Conservation (phyloP, 2,113 vertebrate species). For the Planiliza haematocheilus region DNA sequence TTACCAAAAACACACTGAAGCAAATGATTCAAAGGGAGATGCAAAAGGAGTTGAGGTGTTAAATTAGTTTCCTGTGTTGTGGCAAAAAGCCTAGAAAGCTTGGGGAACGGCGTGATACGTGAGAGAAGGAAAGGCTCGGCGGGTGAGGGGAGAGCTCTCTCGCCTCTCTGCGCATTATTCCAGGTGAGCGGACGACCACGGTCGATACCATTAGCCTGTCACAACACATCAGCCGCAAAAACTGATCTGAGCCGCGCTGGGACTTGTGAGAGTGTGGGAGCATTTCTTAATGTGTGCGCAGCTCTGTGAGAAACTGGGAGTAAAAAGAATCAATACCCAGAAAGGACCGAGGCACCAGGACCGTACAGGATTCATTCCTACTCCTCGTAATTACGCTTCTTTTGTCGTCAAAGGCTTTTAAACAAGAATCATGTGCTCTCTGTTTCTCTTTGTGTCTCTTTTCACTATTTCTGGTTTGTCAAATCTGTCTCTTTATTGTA, state of each 20-base stretch:
- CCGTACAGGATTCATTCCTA: too few species aligned
- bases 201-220: conserved; percentile 63
- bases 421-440: too few species aligned
- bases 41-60: not conserved
- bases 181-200: conserved; percentile 19
- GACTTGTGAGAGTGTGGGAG: not conserved
- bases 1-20: not conserved
- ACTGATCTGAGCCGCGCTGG: conserved; percentile 15
- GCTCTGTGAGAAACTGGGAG: not conserved
- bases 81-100: not conserved
- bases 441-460: too few species aligned
- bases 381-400: too few species aligned
- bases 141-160: not conserved
- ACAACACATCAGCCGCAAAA: conserved; percentile 38
- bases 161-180: conserved; percentile 42
- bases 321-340: conserved; percentile 16
- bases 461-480: too few species aligned
- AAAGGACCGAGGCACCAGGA: not conserved
- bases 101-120: not conserved
- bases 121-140: conserved; percentile 3
- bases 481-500: not conserved
- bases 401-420: too few species aligned
- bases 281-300: conserved; percentile 16
- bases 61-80: not conserved
- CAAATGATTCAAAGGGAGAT: not conserved